These are phyloP conservation scores for Euzetes globulus DNA, from an alignment of 2,888 invertebrate species.

Conservation along the genomic window DNA sequence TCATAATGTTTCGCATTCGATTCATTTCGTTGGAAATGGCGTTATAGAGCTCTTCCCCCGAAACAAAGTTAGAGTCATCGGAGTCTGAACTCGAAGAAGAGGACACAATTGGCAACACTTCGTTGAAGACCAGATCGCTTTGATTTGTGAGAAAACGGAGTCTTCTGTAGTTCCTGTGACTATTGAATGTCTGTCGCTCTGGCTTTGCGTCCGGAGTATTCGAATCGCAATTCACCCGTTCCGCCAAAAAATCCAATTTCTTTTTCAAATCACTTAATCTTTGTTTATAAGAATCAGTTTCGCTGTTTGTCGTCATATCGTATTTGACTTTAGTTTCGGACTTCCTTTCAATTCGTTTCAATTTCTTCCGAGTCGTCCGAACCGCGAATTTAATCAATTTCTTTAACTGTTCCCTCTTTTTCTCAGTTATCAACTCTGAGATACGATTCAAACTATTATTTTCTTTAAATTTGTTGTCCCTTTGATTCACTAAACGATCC, in stretches of 20 bases:
- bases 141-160: slow-evolving; percentile 31
- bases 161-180: slow-evolving; percentile 2
- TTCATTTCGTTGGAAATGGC: neutral
- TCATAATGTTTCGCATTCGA: neutral
- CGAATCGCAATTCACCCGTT: neutral
- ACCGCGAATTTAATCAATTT: slow-evolving; percentile 21
- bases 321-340: slow-evolving; percentile 7
- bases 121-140: slow-evolving; percentile 30
- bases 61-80: slow-evolving; percentile 17
- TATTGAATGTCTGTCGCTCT: neutral
- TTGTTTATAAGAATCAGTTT: slow-evolving; percentile 11
- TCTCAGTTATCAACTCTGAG: slow-evolving; percentile 28
- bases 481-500: neutral
- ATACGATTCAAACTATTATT: slow-evolving; percentile 28
- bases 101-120: slow-evolving; percentile 19
- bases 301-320: neutral
- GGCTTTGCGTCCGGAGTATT: neutral
- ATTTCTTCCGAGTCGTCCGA: neutral
- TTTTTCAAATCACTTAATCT: slow-evolving; percentile 18
- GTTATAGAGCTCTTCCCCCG: slow-evolving; percentile 24
- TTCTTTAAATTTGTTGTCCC: neutral
- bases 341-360: slow-evolving; percentile 5
- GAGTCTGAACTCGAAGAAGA: slow-evolving; percentile 18
- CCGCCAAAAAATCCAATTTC: slow-evolving; percentile 14
- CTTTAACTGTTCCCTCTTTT: slow-evolving; percentile 33